These are phyloP conservation scores for Hapalemur alaotrensis DNA, from an alignment of 2,797 vertebrate species.

Conservation along the genomic window DNA sequence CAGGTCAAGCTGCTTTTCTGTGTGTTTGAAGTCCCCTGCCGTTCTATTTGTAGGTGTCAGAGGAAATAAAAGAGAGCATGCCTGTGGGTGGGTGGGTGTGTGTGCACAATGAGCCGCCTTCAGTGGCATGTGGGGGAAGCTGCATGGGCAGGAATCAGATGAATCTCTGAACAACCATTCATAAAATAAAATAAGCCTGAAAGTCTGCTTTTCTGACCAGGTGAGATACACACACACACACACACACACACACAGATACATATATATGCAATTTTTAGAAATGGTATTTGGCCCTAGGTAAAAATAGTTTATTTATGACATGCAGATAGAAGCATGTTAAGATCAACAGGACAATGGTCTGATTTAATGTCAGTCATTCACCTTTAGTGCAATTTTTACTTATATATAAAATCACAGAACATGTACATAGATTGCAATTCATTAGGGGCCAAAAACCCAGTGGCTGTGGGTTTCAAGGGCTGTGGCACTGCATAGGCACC, in stretches of 20 bases:
- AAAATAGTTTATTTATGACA: background rate
- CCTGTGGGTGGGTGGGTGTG: background rate
- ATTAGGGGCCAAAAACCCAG: background rate
- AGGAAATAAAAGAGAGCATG: conserved; percentile 53
- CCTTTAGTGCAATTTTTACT: background rate
- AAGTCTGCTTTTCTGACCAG: background rate
- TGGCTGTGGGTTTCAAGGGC: background rate
- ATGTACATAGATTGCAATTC: background rate
- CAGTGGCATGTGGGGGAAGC: background rate
- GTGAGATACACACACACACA: background rate
- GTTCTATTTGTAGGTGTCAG: conserved; percentile 60
- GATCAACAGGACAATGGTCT: background rate
- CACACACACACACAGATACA: no score
- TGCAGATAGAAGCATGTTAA: background rate
- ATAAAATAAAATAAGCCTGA: conserved; percentile 1
- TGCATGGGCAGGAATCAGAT: background rate
- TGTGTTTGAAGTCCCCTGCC: conserved; percentile 59
- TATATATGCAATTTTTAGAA: background rate
- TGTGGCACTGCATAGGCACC: background rate
- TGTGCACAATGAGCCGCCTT: background rate
- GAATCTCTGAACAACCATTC: conserved; percentile 4
- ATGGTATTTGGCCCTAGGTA: background rate
- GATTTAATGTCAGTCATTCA: background rate
- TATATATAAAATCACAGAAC: background rate
- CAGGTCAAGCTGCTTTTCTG: conserved; percentile 54